These are phyloP conservation scores for Drosophila demipolita DNA, from an alignment of 2,888 invertebrate genomes.

Conservation along the genomic window DNA sequence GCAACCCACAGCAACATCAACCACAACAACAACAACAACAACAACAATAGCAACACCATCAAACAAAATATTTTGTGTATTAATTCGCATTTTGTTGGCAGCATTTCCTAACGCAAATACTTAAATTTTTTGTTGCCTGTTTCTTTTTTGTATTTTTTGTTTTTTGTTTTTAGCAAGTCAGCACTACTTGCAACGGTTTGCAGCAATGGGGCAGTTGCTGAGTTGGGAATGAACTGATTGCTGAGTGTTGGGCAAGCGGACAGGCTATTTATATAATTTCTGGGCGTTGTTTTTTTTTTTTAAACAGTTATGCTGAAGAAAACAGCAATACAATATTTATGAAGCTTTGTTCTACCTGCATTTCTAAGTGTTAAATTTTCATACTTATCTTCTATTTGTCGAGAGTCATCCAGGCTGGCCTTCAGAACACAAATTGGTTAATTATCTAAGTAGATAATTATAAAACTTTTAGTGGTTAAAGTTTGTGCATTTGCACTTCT, in stretches of 20 bases:
- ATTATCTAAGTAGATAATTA: neutral
- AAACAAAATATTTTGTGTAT: slow-evolving; percentile 54
- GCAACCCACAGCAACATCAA: neutral
- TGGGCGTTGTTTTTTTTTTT: neutral
- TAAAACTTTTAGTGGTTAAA: neutral
- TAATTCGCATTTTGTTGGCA: slow-evolving; percentile 70
- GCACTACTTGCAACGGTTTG: slow-evolving; percentile 17
- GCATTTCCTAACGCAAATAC: slow-evolving; percentile 72
- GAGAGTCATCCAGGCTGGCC: neutral
- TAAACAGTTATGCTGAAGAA: neutral
- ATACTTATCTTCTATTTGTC: neutral
- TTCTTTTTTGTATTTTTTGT: neutral
- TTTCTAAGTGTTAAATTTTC: neutral
- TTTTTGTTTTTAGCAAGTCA: slow-evolving; percentile 6
- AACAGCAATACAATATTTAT: neutral
- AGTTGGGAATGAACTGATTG: slow-evolving; percentile 34
- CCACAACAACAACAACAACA: neutral
- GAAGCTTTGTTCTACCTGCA: neutral
- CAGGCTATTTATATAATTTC: slow-evolving; percentile 7
- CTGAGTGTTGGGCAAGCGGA: slow-evolving; percentile 30
- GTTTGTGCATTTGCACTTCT: no score
- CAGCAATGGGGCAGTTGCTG: slow-evolving; percentile 21
- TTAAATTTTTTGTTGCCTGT: slow-evolving; percentile 8
- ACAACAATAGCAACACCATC: neutral
- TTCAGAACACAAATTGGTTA: neutral